Percentiles rank a stretch among this genome's conserved stretches.
Evolutionary conservation across 2,888 invertebrate genomes (phyloP).

Genomic region (Drosophila meridiana): DNA sequence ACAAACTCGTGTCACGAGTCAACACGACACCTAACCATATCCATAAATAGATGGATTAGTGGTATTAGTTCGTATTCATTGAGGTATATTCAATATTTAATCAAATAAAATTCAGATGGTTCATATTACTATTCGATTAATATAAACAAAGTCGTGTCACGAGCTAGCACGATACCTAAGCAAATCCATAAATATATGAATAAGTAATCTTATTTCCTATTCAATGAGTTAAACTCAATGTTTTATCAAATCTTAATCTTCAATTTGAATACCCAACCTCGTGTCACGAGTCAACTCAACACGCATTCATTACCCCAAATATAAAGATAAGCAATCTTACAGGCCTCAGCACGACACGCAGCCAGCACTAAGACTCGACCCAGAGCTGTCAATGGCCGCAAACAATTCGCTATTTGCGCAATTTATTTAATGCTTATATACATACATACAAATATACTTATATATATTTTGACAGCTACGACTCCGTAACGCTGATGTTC

Average conservation of each 20-base stretch:
- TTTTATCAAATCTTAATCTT: not conserved
- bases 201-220: not conserved
- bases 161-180: not conserved
- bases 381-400: constrained; percentile 21
- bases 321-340: not conserved
- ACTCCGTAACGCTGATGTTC: constrained; percentile 96
- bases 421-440: constrained; percentile 57
- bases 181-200: not conserved
- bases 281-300: not conserved
- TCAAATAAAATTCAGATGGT: not conserved
- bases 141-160: too few species aligned
- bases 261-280: not conserved
- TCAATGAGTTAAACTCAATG: not conserved
- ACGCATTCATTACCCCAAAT: constrained; percentile 1
- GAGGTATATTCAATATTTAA: too few species aligned
- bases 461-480: constrained; percentile 87
- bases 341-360: not conserved
- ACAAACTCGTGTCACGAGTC: too few species aligned
- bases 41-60: not conserved
- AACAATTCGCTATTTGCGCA: constrained; percentile 52
- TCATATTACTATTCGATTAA: too few species aligned
- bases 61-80: not conserved
- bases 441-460: not conserved
- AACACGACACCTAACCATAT: not conserved
- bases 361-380: not conserved